Evolutionary conservation across 2,888 invertebrate species (phyloP).

Genomic region (Embidobia sp.): DNA sequence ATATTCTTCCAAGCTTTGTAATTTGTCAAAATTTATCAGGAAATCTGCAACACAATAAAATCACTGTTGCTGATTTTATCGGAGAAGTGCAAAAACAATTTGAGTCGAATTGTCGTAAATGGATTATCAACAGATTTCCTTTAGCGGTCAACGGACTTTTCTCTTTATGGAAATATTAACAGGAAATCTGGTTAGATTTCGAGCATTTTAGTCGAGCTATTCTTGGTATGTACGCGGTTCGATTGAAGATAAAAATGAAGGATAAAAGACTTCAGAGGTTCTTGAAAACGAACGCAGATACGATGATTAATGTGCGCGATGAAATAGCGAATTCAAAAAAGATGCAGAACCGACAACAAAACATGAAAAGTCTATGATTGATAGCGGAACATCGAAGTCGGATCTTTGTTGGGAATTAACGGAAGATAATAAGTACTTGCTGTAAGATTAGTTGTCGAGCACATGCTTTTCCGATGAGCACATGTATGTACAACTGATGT

Average conservation of each 20-base stretch:
- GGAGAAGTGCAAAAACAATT: no score
- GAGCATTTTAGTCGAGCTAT: no score
- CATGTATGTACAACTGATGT: conserved; percentile 30
- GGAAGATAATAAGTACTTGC: conserved; percentile 68
- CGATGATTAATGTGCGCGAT: conserved; percentile 20
- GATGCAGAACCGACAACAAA: conserved; percentile 9
- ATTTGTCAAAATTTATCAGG: conserved; percentile 49
- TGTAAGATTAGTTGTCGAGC: conserved; percentile 66
- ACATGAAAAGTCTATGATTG: conserved; percentile 45
- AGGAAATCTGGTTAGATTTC: no score
- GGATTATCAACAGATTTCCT: no score
- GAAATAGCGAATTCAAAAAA: conserved; percentile 3
- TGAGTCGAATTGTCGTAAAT: no score
- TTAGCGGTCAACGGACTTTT: no score
- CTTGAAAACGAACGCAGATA: not conserved
- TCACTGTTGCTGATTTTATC: no score
- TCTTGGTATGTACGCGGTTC: no score
- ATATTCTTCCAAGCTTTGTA: conserved; percentile 4
- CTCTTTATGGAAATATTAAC: no score
- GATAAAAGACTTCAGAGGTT: not conserved
- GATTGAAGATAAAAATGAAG: not conserved
- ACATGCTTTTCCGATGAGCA: conserved; percentile 56
- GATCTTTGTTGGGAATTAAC: conserved; percentile 65
- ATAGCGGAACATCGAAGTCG: conserved; percentile 45
- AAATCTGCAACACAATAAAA: conserved; percentile 17